Percentiles rank a stretch among this genome's conserved stretches.
These are phyloP conservation scores for Siphamia tubifer DNA, from an alignment of 2,113 vertebrate species.

Conservation along the genomic window DNA sequence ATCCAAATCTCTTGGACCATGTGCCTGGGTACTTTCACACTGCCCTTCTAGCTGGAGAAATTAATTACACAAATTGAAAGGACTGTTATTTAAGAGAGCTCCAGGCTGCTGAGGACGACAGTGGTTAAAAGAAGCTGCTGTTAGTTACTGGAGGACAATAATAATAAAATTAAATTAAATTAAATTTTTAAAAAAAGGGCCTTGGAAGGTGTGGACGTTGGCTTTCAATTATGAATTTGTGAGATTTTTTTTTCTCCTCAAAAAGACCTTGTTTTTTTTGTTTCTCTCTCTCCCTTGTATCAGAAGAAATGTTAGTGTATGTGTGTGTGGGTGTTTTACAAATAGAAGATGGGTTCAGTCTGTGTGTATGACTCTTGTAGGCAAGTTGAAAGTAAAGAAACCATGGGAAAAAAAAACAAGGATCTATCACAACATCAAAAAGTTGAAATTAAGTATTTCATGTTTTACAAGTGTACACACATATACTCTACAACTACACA, in stretches of 20 bases:
- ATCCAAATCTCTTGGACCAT: slow-evolving; percentile 24
- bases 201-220: slow-evolving; percentile 40
- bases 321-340: neutral
- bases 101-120: slow-evolving; percentile 12
- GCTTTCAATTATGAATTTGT: slow-evolving; percentile 40
- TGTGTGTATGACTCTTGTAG: neutral
- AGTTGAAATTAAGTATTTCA: neutral
- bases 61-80: slow-evolving; percentile 61
- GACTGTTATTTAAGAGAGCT: slow-evolving; percentile 51
- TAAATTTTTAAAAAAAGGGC: too few relatives aligned
- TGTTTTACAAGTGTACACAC: neutral
- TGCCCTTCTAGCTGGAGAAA: slow-evolving; percentile 34
- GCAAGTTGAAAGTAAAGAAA: neutral
- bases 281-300: neutral
- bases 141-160: slow-evolving; percentile 46
- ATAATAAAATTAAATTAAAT: too few relatives aligned
- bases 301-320: neutral
- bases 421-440: neutral
- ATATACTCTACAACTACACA: neutral
- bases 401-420: slow-evolving; percentile 7
- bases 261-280: slow-evolving; percentile 33
- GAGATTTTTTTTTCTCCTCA: neutral
- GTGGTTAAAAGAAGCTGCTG: slow-evolving; percentile 28
- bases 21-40: neutral
- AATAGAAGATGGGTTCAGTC: slow-evolving; percentile 36